Evolutionary conservation across 1,140 invertebrate genomes (phyloP).

Genomic region (Drosophila nigrodunni): DNA sequence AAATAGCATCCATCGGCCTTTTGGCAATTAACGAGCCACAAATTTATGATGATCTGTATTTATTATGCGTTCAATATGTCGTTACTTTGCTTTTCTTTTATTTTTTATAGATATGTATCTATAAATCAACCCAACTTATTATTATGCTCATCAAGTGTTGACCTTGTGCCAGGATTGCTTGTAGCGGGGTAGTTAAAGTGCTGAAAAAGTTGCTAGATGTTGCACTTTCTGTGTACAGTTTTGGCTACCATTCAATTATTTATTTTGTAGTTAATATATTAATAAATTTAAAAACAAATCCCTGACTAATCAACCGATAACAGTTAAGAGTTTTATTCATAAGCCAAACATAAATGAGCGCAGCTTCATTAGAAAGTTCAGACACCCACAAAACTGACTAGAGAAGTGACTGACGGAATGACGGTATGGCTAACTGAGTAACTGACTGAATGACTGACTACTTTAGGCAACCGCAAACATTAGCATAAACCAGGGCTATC

Average conservation of each 20-base stretch:
- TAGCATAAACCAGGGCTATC: slow-evolving; percentile 82
- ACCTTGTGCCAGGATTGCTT: no score
- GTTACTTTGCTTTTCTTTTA: neutral
- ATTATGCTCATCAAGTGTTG: neutral
- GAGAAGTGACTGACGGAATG: neutral
- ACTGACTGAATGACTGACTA: slow-evolving; percentile 51
- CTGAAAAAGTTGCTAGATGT: no score
- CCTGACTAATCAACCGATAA: slow-evolving; percentile 9
- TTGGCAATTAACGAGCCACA: slow-evolving; percentile 18
- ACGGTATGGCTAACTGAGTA: slow-evolving; percentile 8
- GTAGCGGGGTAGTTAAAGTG: no score
- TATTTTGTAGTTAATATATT: no score
- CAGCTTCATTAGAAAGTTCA: slow-evolving; percentile 9
- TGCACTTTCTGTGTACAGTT: no score
- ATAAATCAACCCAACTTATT: slow-evolving; percentile 1
- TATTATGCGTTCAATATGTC: slow-evolving; percentile 18
- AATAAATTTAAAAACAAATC: neutral
- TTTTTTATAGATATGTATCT: neutral
- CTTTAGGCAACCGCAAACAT: slow-evolving; percentile 73
- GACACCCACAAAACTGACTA: neutral
- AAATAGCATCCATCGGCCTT: slow-evolving; percentile 6
- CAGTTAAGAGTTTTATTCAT: neutral
- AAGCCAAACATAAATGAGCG: neutral
- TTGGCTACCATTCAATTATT: no score
- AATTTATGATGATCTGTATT: slow-evolving; percentile 11